Conservation (phyloP, 2,113 vertebrate genomes). For the Ursus arctos region DNA sequence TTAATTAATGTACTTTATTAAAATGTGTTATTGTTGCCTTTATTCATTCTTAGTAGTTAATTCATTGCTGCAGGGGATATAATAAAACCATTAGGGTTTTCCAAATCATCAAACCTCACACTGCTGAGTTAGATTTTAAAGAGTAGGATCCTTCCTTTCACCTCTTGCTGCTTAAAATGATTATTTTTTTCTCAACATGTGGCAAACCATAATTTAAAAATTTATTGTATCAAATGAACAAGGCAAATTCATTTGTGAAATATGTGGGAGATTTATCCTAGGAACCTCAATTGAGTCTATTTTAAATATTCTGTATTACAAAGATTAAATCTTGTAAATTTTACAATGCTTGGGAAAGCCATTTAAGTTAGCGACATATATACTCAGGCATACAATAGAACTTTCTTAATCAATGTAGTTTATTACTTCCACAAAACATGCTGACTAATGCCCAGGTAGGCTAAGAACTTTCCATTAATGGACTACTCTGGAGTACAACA, state of each 20-base stretch:
- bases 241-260: not conserved
- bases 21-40: slow-evolving; percentile 74
- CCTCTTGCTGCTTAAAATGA: slow-evolving; percentile 58
- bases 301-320: slow-evolving; percentile 37
- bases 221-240: slow-evolving; percentile 3
- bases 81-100: slow-evolving; percentile 65
- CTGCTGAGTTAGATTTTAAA: slow-evolving; percentile 45
- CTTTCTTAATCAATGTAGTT: not conserved
- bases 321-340: not conserved
- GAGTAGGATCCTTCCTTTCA: not conserved
- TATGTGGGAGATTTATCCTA: not conserved
- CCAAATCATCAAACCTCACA: slow-evolving; percentile 36
- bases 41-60: slow-evolving; percentile 67
- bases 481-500: not conserved
- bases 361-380: not conserved
- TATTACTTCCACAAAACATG: not conserved
- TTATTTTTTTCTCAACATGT: slow-evolving; percentile 23
- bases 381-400: not conserved
- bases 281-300: not conserved
- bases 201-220: slow-evolving; percentile 50
- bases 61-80: slow-evolving; percentile 67
- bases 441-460: not conserved
- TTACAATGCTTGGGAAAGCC: not conserved
- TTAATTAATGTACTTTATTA: slow-evolving; percentile 77
- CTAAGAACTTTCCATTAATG: not conserved